Percentiles rank a stretch among this genome's conserved stretches.
Evolutionary conservation across 2,113 vertebrate genomes (phyloP).

Genomic region (Naja naja): DNA sequence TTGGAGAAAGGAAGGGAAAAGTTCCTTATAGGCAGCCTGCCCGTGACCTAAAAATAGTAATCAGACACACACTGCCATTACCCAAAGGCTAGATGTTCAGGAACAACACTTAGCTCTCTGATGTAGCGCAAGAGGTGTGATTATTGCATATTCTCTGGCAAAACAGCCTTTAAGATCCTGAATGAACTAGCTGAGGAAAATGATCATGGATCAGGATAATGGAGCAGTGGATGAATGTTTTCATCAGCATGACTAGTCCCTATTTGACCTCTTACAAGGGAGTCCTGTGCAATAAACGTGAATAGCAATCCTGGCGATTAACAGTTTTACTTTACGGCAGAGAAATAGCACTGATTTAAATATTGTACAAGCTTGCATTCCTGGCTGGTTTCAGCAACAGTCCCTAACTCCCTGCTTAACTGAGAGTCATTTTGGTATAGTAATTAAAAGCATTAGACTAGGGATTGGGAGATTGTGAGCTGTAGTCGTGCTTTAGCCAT

Average conservation of each 20-base stretch:
- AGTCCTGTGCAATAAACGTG: background rate
- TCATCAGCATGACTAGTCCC: background rate
- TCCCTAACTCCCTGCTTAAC: background rate
- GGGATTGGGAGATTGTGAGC: background rate
- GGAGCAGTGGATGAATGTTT: background rate
- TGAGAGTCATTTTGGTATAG: background rate
- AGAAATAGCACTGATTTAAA: constrained; percentile 1
- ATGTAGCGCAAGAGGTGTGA: constrained; percentile 15
- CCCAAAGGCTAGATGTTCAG: background rate
- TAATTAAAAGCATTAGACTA: background rate
- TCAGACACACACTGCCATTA: background rate
- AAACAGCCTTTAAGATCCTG: background rate
- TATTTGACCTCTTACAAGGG: constrained; percentile 1
- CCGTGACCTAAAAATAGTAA: background rate
- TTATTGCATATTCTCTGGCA: background rate
- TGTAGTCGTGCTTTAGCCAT: background rate
- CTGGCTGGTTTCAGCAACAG: background rate
- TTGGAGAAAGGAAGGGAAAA: background rate
- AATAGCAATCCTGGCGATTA: background rate
- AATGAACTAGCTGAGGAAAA: constrained; percentile 11
- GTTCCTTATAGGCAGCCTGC: background rate
- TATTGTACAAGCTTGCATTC: background rate
- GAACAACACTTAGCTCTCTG: constrained; percentile 7
- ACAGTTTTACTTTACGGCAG: background rate
- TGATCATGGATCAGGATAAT: background rate